Evolutionary conservation across 1,140 invertebrate species (phyloP), one percentile per base, ranked within the genome.

Genomic region (Uloborus diversus): DNA sequence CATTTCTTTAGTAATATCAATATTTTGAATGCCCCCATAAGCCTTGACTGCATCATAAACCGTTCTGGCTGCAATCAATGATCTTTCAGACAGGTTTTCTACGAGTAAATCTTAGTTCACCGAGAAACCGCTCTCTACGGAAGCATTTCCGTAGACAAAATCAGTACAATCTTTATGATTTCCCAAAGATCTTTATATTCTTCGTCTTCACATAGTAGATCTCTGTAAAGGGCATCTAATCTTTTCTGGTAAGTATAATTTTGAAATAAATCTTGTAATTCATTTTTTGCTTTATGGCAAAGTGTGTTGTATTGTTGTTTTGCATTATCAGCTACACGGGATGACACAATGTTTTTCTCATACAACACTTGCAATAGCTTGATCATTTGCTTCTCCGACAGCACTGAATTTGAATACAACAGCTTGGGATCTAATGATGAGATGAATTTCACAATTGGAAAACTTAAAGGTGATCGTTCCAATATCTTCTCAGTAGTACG

Each of bases 51-150:
- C 11, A 71, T 79, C 33, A 53, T 42, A 42, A 13, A 32, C 25
- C 20, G 23, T 3, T 14, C 49, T 17, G 7, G 56, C 27, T 30
- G 68, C 25, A 56, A 70, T n/a, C 27, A 70, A 32, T 28, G 49
- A 53, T 3, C 14, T 32, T 70, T 70, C 68, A 33, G 51, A 49
- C 11, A 70, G 33, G 56, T 70, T 70, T 30, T 70, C 68, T 2
- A 70, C 68, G 13, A 56, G 32, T 9, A 70, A n/a, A 28, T 70
- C 51, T 32, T 70, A 53, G 49, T 70, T 70, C 1, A 70, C 56
- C 7, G 47, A 70, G 30, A 70, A 70, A n/a, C 68, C 49, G 13
- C 1, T 1, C 30, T 70, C 68, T 11, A 30, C 7, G 7, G 68
- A 56, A 28, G 49, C 68, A 70, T 51, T 70, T 28, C 42, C 51